Conservation (phyloP, 2,113 vertebrate genomes). For the Pangasianodon gigas region DNA sequence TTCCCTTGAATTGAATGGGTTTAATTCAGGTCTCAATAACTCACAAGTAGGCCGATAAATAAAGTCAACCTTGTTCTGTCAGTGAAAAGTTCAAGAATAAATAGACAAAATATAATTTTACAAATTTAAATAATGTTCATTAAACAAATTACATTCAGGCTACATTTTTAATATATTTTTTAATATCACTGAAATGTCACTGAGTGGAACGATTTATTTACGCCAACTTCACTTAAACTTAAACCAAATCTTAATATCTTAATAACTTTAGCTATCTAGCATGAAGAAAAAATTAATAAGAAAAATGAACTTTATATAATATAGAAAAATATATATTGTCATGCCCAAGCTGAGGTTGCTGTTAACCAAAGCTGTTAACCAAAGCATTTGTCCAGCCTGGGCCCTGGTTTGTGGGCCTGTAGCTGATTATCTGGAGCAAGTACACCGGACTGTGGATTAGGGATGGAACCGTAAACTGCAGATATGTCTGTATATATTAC, state of each 20-base stretch:
- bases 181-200: too few relatives aligned
- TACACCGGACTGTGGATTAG: background rate
- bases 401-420: background rate
- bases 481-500: background rate
- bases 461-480: background rate
- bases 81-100: background rate
- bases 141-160: background rate
- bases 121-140: background rate
- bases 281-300: background rate
- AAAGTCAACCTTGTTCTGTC: background rate
- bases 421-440: background rate
- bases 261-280: background rate
- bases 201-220: background rate
- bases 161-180: background rate
- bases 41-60: background rate
- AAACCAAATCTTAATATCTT: background rate
- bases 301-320: background rate
- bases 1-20: background rate
- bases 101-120: background rate
- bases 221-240: background rate
- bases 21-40: background rate
- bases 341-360: background rate
- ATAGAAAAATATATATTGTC: background rate
- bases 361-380: background rate
- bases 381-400: background rate